phyloP scores from a whole-genome alignment of 2,888 invertebrate species.

The Eupeodes luniger region DNA sequence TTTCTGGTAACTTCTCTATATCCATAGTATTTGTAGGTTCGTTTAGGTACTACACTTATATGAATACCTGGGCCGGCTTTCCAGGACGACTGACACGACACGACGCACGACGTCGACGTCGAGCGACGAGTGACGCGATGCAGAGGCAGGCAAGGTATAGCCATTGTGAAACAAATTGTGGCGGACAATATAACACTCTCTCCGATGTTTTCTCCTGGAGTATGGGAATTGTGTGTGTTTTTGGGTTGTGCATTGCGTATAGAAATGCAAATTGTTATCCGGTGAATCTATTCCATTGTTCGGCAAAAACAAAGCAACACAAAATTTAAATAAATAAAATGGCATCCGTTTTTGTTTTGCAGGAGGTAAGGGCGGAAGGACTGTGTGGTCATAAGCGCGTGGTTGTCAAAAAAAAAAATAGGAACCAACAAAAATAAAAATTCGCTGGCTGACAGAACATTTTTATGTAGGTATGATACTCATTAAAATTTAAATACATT shows the following conservation, averaged over 20 bases:
- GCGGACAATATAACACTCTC: constrained; percentile 30
- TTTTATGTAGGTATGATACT: neutral
- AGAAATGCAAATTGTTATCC: constrained; percentile 54
- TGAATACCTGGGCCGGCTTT: neutral
- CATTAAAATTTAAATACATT: constrained; percentile 33
- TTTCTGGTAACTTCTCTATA: neutral
- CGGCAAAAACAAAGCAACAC: constrained; percentile 8
- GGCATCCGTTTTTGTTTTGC: neutral
- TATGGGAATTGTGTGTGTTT: constrained; percentile 21
- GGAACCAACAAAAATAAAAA: neutral
- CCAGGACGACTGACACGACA: neutral
- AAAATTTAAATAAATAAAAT: constrained; percentile 21
- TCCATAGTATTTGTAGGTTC: too few relatives aligned
- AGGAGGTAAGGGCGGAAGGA: constrained; percentile 8
- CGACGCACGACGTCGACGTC: too few relatives aligned
- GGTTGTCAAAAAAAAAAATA: constrained; percentile 9
- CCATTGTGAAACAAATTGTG: constrained; percentile 8
- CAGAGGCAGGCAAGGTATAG: neutral
- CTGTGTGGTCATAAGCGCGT: constrained; percentile 13
- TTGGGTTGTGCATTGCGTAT: constrained; percentile 32
- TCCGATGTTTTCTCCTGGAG: constrained; percentile 7
- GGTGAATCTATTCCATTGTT: constrained; percentile 26
- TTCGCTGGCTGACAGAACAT: neutral
- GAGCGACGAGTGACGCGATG: too few relatives aligned
- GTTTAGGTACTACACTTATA: too few relatives aligned